These are phyloP conservation scores for Atherinomorus stipes DNA, from an alignment of 2,113 vertebrate species.

Conservation along the genomic window DNA sequence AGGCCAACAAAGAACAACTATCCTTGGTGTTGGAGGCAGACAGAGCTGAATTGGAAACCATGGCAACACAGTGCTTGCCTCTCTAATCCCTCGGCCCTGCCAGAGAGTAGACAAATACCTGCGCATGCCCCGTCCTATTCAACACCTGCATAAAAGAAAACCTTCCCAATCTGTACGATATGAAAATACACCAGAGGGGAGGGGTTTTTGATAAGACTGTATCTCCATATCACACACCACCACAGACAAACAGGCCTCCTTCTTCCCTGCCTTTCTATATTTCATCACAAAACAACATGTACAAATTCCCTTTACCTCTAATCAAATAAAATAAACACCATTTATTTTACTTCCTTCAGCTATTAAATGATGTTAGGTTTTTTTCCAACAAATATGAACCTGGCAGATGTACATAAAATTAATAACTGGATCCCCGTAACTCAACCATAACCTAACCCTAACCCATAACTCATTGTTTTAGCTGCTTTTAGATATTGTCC, in stretches of 20 bases:
- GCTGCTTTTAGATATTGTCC: neutral
- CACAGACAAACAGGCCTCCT: slow-evolving; percentile 1
- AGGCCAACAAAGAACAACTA: slow-evolving; percentile 77
- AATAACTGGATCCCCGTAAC: neutral
- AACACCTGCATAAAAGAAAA: slow-evolving; percentile 81
- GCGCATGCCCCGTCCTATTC: slow-evolving; percentile 77
- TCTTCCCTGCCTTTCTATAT: slow-evolving; percentile 27
- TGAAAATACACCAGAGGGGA: slow-evolving; percentile 71
- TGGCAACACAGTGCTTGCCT: slow-evolving; percentile 83
- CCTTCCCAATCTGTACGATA: slow-evolving; percentile 64
- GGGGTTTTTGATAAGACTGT: slow-evolving; percentile 67
- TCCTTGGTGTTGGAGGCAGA: slow-evolving; percentile 71
- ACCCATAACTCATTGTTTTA: neutral
- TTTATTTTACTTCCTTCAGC: slow-evolving; percentile 45
- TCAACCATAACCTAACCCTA: neutral
- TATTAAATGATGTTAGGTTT: neutral
- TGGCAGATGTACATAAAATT: neutral
- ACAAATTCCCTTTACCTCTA: slow-evolving; percentile 28
- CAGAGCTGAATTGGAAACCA: slow-evolving; percentile 84
- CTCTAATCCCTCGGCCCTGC: slow-evolving; percentile 78
- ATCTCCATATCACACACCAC: slow-evolving; percentile 62
- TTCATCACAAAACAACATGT: slow-evolving; percentile 41
- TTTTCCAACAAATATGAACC: neutral
- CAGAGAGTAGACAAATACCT: slow-evolving; percentile 81
- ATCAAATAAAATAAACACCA: slow-evolving; percentile 22